Evolutionary conservation across 2,797 vertebrate genomes (phyloP).

Genomic region (Myiothlypis coronata): DNA sequence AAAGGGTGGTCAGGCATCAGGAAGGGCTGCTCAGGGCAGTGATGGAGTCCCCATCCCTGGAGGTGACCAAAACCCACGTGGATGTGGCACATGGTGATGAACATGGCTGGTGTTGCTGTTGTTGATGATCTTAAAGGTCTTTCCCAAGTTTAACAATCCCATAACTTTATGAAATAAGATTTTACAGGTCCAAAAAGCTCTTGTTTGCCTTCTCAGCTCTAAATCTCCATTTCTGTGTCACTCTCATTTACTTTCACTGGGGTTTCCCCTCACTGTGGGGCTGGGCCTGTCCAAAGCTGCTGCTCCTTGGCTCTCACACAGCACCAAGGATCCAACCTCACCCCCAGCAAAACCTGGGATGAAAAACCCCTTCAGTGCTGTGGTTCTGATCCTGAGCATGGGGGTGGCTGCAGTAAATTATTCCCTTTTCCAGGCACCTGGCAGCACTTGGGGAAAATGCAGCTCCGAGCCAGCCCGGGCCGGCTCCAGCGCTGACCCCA

Average conservation of each 20-base stretch:
- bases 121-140: neutral
- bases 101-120: rapidly evolving
- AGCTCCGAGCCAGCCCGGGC: neutral
- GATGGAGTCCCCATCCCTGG: neutral
- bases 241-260: neutral
- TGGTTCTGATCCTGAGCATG: rapidly evolving
- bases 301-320: neutral
- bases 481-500: neutral
- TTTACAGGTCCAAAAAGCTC: neutral
- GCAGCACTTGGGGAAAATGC: neutral
- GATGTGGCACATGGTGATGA: neutral
- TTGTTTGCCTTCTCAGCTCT: neutral
- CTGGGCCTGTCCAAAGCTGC: neutral
- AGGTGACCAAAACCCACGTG: rapidly evolving
- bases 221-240: neutral
- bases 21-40: neutral
- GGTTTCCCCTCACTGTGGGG: neutral
- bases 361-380: neutral
- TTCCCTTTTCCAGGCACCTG: neutral
- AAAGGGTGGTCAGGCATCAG: neutral
- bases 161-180: neutral
- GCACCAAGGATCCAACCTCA: rapidly evolving
- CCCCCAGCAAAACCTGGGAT: neutral
- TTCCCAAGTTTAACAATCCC: neutral
- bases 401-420: neutral